These are phyloP conservation scores for Aix galericulata DNA, from an alignment of 2,113 vertebrate genomes.

Conservation along the genomic window DNA sequence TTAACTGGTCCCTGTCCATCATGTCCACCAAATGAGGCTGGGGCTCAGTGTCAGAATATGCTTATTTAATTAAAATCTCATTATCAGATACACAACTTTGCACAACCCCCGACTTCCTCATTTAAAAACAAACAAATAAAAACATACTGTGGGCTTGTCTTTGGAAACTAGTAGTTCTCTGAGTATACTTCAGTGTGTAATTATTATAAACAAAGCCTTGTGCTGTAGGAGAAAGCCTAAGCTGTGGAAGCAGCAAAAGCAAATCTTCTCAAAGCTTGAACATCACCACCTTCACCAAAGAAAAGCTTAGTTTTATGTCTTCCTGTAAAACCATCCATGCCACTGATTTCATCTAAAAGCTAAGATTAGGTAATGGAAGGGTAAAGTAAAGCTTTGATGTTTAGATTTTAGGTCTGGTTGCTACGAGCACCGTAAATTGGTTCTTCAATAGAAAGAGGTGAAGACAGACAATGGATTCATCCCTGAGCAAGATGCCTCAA, in stretches of 20 bases:
- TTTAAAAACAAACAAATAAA: neutral
- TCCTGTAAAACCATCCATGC: neutral
- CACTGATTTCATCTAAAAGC: neutral
- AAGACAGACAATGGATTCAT: constrained; percentile 17
- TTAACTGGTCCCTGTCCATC: constrained; percentile 18
- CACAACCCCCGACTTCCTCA: neutral
- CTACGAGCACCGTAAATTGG: neutral
- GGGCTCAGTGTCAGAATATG: neutral
- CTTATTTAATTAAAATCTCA: constrained; percentile 41
- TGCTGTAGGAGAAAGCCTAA: neutral
- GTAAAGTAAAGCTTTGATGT: constrained; percentile 31
- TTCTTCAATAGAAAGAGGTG: neutral
- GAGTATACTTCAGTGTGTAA: neutral
- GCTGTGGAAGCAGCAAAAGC: neutral
- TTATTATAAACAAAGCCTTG: neutral
- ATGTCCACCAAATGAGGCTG: neutral
- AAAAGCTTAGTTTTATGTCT: constrained; percentile 12
- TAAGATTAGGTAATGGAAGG: constrained; percentile 16
- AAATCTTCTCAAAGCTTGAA: neutral
- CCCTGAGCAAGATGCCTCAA: constrained; percentile 19
- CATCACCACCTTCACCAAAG: neutral
- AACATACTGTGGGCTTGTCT: neutral
- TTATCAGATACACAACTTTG: neutral
- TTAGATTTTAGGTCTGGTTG: constrained; percentile 47
- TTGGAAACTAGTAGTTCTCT: neutral